Evolutionary conservation across 1,140 invertebrate species (phyloP).

Genomic region (Metopolophium dirhodum): DNA sequence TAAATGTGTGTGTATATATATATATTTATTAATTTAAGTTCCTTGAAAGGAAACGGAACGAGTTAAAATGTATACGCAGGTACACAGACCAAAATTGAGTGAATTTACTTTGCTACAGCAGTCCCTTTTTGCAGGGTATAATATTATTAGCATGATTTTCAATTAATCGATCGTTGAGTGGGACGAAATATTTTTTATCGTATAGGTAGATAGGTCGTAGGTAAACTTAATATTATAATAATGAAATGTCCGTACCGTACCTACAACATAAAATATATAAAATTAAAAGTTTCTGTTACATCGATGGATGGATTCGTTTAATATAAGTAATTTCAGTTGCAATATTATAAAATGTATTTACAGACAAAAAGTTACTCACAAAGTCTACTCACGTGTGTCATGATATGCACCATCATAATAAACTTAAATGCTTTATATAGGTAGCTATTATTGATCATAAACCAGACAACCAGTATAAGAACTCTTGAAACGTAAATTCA

Average conservation of each 20-base stretch:
- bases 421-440: not conserved
- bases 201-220: not conserved
- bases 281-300: not conserved
- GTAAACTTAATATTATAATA: too few species aligned
- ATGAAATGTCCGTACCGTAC: not conserved
- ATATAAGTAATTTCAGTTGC: not conserved
- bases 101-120: not conserved
- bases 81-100: not conserved
- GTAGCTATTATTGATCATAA: not conserved
- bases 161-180: not conserved
- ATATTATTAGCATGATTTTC: not conserved
- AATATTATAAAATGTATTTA: not conserved
- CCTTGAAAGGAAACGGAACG: not conserved
- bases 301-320: not conserved
- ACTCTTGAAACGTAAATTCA: not conserved
- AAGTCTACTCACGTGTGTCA: not conserved
- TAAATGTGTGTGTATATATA: not conserved
- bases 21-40: not conserved
- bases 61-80: not conserved
- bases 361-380: not conserved
- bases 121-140: not conserved
- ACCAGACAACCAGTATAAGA: too few species aligned
- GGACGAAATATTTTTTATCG: not conserved
- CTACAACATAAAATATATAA: not conserved
- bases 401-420: not conserved